Base-by-base conservation (phyloP, 2,888 invertebrate species). In the Horisme vitalbata region DNA sequence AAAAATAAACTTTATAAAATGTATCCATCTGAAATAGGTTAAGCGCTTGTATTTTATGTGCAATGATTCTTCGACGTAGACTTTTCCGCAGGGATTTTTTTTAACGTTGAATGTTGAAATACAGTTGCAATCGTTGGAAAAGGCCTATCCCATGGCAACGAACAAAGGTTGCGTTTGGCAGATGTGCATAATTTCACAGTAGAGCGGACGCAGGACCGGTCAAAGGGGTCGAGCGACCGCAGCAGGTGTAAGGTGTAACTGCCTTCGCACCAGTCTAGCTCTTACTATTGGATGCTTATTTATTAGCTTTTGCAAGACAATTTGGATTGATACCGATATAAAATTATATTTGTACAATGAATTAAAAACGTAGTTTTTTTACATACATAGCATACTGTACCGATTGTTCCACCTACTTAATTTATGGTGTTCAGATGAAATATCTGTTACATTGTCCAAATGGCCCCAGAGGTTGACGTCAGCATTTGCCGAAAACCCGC, bases 121-220 rank as follows among this genome's bases (percentile, higher is more conserved):
- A 24, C 14, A 31, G 11, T 21, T 13, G 27, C 11, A 24, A 33
- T 44, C 21, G 33, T 38, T 45, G 24, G 41, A 45, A 47, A 34
- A 44, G 30, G 44, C 49, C 44, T 39, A 44, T 49, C 49, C 44
- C 39, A 33, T 39, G 49, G 44, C 38, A 44, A 49, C 44, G 44
- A 15, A 44, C 39, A 52, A 49, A 49, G 39, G 62, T 63, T 65
- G 59, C 61, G 59, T 63, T 62, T 52, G 65, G 71, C 81, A 83
- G 82, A 82, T 84, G 83, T 72, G 73, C 72, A 80, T 85, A 81
- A 85, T 87, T 88, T 87, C 73, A 83, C 81, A 80, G 85, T 76
- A 66, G 75, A 83, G 64, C 72, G 81, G 73, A 67, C 75, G 70
- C 68, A 63, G 63, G 78, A 79, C 81, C 78, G 81, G 80, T 82